Evolutionary conservation across 1,140 invertebrate genomes (phyloP).

Genomic region (Bombus haemorrhoidalis): DNA sequence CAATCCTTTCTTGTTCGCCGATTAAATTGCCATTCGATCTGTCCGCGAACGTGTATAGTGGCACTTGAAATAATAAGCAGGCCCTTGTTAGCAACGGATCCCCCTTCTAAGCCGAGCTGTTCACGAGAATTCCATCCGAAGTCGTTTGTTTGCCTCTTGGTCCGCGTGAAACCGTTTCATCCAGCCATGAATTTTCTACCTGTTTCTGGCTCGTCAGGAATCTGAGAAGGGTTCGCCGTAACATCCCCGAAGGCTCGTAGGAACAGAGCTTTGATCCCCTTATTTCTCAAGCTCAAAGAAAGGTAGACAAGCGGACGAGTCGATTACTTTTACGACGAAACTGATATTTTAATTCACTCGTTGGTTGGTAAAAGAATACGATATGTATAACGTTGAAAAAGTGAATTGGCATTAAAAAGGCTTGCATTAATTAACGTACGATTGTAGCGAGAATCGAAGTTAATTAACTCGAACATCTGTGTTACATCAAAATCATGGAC

Average conservation of each 20-base stretch:
- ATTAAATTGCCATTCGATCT: slow-evolving; percentile 15
- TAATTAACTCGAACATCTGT: no score
- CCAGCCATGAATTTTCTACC: slow-evolving; percentile 40
- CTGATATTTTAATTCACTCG: slow-evolving; percentile 19
- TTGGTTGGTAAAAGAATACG: not conserved
- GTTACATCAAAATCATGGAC: no score
- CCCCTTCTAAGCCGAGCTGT: not conserved
- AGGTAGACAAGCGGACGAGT: not conserved
- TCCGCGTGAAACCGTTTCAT: slow-evolving; percentile 35
- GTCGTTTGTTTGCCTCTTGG: slow-evolving; percentile 26
- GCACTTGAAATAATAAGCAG: slow-evolving; percentile 52
- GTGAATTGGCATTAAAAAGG: not conserved
- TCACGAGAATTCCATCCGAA: slow-evolving; percentile 7
- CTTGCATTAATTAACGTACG: not conserved
- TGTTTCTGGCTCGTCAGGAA: slow-evolving; percentile 43
- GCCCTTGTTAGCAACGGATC: slow-evolving; percentile 39
- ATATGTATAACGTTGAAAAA: not conserved
- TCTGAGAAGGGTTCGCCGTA: slow-evolving; percentile 45
- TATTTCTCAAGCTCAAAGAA: slow-evolving; percentile 10
- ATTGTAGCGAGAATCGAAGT: no score
- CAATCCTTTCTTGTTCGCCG: not conserved
- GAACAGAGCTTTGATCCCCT: slow-evolving; percentile 21
- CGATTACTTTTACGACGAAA: not conserved
- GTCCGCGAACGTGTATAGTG: slow-evolving; percentile 9
- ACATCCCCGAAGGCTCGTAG: not conserved